phyloP scores from a whole-genome alignment of 2,113 vertebrate genomes.

The Tyto alba region DNA sequence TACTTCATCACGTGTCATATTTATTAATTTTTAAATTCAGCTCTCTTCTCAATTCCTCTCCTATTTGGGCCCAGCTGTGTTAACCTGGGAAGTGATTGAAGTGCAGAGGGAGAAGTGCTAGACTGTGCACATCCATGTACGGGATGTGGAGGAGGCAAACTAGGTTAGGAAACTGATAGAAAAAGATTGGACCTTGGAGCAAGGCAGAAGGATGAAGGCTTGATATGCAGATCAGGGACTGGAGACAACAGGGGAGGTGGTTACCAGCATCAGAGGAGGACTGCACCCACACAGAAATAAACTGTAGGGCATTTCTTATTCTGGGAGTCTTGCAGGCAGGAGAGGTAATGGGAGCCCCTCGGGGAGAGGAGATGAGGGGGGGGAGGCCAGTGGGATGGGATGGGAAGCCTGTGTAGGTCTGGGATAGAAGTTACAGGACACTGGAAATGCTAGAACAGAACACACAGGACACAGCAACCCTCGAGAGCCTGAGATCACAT shows the following conservation, averaged over 20 bases:
- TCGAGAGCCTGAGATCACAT: neutral
- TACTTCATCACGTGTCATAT: neutral
- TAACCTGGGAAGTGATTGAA: neutral
- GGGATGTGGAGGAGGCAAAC: neutral
- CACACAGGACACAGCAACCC: neutral
- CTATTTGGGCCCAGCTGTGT: neutral
- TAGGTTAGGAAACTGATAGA: neutral
- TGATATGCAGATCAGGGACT: neutral
- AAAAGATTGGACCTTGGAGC: neutral
- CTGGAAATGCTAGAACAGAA: neutral
- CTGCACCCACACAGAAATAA: neutral
- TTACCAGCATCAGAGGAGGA: neutral
- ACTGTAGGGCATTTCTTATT: neutral
- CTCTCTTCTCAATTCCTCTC: neutral
- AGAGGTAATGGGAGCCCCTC: neutral
- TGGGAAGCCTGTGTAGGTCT: neutral
- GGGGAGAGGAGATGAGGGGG: accelerated
- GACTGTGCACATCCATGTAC: neutral
- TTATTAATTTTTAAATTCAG: neutral
- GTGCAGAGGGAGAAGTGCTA: neutral
- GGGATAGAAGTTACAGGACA: neutral
- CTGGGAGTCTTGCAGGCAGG: neutral
- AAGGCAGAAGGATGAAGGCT: neutral
- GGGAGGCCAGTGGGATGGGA: neutral
- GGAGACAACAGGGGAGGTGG: neutral